Evolutionary conservation across 1,140 invertebrate species (phyloP), one percentile per base, ranked within the genome.

Genomic region (Doryteuthis pealeii): DNA sequence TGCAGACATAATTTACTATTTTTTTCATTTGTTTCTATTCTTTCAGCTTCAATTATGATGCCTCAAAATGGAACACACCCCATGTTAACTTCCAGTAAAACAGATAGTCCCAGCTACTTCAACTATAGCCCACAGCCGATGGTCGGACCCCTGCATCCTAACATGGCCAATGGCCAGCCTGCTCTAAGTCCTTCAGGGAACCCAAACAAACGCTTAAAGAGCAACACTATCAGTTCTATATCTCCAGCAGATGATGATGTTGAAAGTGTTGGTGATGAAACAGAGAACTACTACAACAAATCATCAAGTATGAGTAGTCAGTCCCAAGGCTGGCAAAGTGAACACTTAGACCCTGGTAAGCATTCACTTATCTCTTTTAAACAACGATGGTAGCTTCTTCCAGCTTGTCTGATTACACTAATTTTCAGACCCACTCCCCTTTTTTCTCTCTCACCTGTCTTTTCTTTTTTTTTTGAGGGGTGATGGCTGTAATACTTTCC

Each of bases 41-140:
- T 89, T 90, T 91, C 91, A 97, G 95, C 95, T 82, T 97, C 95
- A 84, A 97, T 97, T 87, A 92, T 97, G 87, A 94, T 96, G 90
- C 94, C 95, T 89, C 91, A 93, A 71, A 93, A 92, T 86, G 93
- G 93, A 82, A 91, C 93, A 33, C 83, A 84, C 54, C 74, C 77
- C 14, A 84, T 85, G 80, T 74, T 81, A 73, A 77, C 81, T 15
- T 77, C 79, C 28, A 78, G 78, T 72, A 84, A 92, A 92, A 86
- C 97, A 96, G 91, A 92, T 95, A 90, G 95, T 95, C 92, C 93
- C 80, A 91, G 92, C 68, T 97, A 97, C 89, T 95, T 94, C 89
- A 95, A 93, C 83, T 96, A 94, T 89, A 96, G 96, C 89, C 94
- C 94, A 79, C 91, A 93, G 79, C 92, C 91, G 62, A 79, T 83